These are phyloP conservation scores for Netelia inedita DNA, from an alignment of 2,888 invertebrate genomes.

Conservation along the genomic window DNA sequence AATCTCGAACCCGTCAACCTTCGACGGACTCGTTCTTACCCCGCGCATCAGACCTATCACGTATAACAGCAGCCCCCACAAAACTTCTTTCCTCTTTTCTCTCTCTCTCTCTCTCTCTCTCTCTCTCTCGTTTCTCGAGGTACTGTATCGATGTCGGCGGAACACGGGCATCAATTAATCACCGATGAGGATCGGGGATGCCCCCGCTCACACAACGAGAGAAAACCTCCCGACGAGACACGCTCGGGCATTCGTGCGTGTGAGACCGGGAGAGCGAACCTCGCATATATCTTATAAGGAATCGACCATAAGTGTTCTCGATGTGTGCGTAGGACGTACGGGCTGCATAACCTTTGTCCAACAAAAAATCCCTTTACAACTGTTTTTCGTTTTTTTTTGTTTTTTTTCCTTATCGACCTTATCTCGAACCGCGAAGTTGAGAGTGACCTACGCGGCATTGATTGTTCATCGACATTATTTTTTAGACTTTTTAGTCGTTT, in stretches of 20 bases:
- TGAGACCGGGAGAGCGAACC: constrained; percentile 31
- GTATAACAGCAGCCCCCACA: constrained; percentile 59
- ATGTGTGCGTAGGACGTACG: constrained; percentile 41
- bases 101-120: constrained; percentile 27
- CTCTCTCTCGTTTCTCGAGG: constrained; percentile 38
- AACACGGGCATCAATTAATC: constrained; percentile 82
- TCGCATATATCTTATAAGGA: constrained; percentile 60
- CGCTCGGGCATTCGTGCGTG: constrained; percentile 67
- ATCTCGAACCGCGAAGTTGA: background rate
- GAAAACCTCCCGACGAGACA: constrained; percentile 70
- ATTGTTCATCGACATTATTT: too few relatives aligned
- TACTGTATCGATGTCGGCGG: constrained; percentile 72
- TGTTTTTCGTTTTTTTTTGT: constrained; percentile 1
- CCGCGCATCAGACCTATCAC: constrained; percentile 51
- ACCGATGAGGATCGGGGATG: constrained; percentile 79
- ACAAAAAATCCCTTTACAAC: constrained; percentile 40
- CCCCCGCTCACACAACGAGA: constrained; percentile 71
- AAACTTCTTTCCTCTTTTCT: constrained; percentile 19
- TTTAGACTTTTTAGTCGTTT: too few relatives aligned
- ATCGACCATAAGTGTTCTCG: constrained; percentile 54
- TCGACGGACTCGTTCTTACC: constrained; percentile 70
- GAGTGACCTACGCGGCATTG: too few relatives aligned
- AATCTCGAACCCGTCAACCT: constrained; percentile 72
- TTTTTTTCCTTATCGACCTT: constrained; percentile 37
- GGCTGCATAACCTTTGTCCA: constrained; percentile 62